Base-by-base conservation (phyloP, 1,140 invertebrate species). In the Dysdera silvatica region DNA sequence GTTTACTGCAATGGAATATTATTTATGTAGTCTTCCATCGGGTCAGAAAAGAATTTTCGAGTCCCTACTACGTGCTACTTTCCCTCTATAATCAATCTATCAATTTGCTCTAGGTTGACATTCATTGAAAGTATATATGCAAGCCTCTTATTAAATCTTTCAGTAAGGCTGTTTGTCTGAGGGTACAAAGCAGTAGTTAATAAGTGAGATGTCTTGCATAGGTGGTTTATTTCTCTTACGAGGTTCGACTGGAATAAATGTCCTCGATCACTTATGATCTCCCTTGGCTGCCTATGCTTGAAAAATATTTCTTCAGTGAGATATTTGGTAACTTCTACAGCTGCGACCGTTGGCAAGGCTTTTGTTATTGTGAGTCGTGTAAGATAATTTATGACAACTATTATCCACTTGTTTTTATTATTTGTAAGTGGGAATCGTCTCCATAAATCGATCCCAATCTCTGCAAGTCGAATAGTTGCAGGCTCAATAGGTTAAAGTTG, bases 201-300 rank as follows among this genome's bases (percentile, higher is more conserved):
- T 6, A 7, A 12, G 16, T 2, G 51, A 0, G 20, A n/a, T 2
- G 5, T 51, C 14, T 2, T 1, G 48, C 24, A 51, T 18, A n/a
- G n/a, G n/a, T n/a, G n/a, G n/a, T n/a, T 51, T 14, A 26, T 49
- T 4, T 29, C 24, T 51, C 23, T 51, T 6, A 29, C 14, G 23
- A 51, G 4, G 31, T 51, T 28, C n/a, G 0, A 51, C 31, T 29
- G 31, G 24, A 51, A 51, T 4, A 10, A 26, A 18, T 18, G 10
- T 3, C 71, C 70, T 40, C 37, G 26, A 51, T 71, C 69, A 14
- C 45, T 55, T 18, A 71, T n/a, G 3, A 73, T 31, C 24, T 61
- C 41, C 14, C 26, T 33, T 4, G 67, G 65, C 7, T 55, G 28
- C 4, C 69, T 67, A 35, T 68, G 59, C n/a, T 49, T 37, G 7